phyloP scores from a whole-genome alignment of 2,888 invertebrate species.

The Tineola bisselliella region DNA sequence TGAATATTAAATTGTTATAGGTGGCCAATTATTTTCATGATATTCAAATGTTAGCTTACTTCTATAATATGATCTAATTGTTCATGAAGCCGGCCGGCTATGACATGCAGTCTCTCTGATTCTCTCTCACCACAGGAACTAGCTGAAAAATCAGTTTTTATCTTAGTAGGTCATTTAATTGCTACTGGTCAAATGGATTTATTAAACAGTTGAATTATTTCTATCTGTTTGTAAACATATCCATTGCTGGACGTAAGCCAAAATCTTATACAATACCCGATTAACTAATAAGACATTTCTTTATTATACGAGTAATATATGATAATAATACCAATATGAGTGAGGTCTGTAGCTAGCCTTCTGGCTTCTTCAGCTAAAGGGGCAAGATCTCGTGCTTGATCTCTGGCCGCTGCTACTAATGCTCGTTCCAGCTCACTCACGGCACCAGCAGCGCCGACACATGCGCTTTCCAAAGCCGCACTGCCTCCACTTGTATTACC shows the following conservation, averaged over 20 bases:
- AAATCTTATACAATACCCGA: not conserved
- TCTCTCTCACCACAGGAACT: constrained; percentile 71
- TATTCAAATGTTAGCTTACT: constrained; percentile 58
- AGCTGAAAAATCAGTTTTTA: constrained; percentile 32
- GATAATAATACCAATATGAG: constrained; percentile 49
- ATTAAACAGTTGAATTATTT: not conserved
- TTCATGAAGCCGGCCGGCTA: constrained; percentile 94
- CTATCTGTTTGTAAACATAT: not conserved
- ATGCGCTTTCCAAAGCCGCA: constrained; percentile 66
- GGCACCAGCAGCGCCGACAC: constrained; percentile 78
- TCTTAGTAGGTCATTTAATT: not conserved
- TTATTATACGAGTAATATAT: not conserved
- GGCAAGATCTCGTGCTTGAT: constrained; percentile 55
- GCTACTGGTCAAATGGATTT: not conserved
- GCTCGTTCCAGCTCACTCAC: constrained; percentile 85
- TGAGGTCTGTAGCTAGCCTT: constrained; percentile 54
- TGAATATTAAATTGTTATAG: not conserved
- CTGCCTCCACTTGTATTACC: constrained; percentile 46
- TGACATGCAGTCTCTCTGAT: constrained; percentile 90
- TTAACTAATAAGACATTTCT: not conserved
- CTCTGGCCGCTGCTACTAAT: constrained; percentile 72
- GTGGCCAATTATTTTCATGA: not conserved
- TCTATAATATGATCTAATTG: constrained; percentile 98
- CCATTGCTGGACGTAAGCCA: not conserved
- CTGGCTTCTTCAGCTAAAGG: constrained; percentile 56